Percentiles rank a stretch among this genome's conserved stretches.
phyloP scores from a whole-genome alignment of 2,797 vertebrate genomes.

The Bryconaethiops microstoma region DNA sequence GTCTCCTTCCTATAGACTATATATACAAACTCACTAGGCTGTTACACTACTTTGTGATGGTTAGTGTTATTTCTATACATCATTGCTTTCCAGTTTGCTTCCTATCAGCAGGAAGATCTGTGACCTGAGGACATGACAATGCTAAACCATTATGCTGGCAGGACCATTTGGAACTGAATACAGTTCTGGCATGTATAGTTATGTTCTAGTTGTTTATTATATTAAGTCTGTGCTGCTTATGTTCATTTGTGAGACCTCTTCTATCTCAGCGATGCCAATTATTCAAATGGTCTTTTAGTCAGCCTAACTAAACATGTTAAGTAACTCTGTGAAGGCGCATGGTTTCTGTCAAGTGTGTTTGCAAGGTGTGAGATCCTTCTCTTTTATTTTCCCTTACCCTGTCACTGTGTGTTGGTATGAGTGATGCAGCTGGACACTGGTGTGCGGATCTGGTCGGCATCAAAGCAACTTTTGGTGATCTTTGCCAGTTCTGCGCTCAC shows the following conservation, averaged over 20 bases:
- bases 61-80: too few species aligned
- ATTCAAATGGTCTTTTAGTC: background rate
- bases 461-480: conserved; percentile 33
- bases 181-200: too few species aligned
- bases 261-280: background rate
- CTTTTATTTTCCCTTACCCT: background rate
- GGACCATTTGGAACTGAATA: too few species aligned
- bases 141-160: too few species aligned
- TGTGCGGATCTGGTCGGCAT: conserved; percentile 13
- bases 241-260: background rate
- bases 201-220: background rate
- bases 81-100: too few species aligned
- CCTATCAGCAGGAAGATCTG: too few species aligned
- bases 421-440: conserved; percentile 8
- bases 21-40: too few species aligned
- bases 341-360: conserved; percentile 7
- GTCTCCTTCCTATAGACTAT: too few species aligned
- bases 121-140: too few species aligned
- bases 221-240: background rate
- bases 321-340: background rate
- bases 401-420: conserved; percentile 21
- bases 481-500: conserved; percentile 32
- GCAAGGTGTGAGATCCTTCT: conserved; percentile 2
- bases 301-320: background rate
- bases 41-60: too few species aligned